These are phyloP conservation scores for Ceyx margarethae DNA, from an alignment of 2,113 vertebrate species.

Conservation along the genomic window DNA sequence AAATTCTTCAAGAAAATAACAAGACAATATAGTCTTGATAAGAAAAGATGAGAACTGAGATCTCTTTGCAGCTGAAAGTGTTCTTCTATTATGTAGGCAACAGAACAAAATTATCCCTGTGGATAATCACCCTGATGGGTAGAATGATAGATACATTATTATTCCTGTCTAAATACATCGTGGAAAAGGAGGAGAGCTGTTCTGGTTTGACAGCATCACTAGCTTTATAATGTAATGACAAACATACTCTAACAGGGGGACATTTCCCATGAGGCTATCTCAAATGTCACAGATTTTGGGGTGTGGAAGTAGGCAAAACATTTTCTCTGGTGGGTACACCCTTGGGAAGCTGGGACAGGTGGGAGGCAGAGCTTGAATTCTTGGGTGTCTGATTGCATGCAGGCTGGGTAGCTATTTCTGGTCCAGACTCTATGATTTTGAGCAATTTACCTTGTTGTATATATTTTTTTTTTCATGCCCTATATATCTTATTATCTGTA, in stretches of 20 bases:
- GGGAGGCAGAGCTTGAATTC: neutral
- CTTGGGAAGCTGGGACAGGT: neutral
- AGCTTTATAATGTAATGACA: neutral
- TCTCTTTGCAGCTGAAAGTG: neutral
- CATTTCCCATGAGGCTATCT: neutral
- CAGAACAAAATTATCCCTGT: neutral
- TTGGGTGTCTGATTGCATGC: neutral
- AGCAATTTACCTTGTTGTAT: neutral
- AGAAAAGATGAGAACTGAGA: neutral
- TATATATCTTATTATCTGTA: neutral
- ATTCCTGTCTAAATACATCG: conserved; percentile 3
- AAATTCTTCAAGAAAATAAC: neutral
- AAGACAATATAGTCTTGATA: neutral
- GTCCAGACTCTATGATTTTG: neutral
- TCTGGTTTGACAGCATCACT: neutral
- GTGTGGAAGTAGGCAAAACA: neutral
- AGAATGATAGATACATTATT: neutral
- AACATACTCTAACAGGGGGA: neutral
- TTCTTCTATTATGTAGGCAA: conserved; percentile 7
- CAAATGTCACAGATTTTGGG: neutral
- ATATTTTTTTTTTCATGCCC: neutral
- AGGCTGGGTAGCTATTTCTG: neutral
- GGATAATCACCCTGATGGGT: neutral
- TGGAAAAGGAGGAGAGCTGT: neutral
- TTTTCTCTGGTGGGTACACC: neutral